Evolutionary conservation across 2,113 vertebrate genomes (phyloP).

Genomic region (Elgaria multicarinata): DNA sequence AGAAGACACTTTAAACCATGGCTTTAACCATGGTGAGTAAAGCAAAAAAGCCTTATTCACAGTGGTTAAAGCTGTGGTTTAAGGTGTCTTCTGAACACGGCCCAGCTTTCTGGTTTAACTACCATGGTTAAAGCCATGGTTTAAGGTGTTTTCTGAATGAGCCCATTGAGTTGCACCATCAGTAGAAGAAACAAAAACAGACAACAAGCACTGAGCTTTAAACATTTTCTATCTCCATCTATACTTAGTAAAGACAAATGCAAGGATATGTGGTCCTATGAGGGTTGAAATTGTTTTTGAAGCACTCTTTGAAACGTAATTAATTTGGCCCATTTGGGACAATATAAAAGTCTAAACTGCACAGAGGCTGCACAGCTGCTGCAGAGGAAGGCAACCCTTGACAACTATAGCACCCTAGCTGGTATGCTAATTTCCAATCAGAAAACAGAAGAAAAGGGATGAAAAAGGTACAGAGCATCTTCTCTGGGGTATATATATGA

Average conservation of each 20-base stretch:
- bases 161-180: too few relatives aligned
- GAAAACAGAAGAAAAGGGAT: background rate
- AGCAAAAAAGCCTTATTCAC: too few relatives aligned
- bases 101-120: too few relatives aligned
- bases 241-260: background rate
- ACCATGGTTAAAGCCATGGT: too few relatives aligned
- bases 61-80: too few relatives aligned
- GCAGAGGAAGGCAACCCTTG: slow-evolving; percentile 22
- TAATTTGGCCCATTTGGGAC: background rate
- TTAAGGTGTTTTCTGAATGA: too few relatives aligned
- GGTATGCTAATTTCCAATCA: background rate
- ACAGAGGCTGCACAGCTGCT: slow-evolving; percentile 53
- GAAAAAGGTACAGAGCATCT: slow-evolving; percentile 24
- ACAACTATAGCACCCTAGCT: background rate
- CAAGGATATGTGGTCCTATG: background rate
- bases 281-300: background rate
- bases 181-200: background rate
- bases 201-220: background rate
- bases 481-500: rapidly evolving
- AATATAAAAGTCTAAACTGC: background rate
- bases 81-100: too few relatives aligned
- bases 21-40: too few relatives aligned
- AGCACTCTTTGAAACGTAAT: background rate
- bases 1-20: too few relatives aligned
- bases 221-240: rapidly evolving